These are phyloP conservation scores for Phyllopteryx taeniolatus DNA, from an alignment of 2,113 vertebrate species.

Conservation along the genomic window DNA sequence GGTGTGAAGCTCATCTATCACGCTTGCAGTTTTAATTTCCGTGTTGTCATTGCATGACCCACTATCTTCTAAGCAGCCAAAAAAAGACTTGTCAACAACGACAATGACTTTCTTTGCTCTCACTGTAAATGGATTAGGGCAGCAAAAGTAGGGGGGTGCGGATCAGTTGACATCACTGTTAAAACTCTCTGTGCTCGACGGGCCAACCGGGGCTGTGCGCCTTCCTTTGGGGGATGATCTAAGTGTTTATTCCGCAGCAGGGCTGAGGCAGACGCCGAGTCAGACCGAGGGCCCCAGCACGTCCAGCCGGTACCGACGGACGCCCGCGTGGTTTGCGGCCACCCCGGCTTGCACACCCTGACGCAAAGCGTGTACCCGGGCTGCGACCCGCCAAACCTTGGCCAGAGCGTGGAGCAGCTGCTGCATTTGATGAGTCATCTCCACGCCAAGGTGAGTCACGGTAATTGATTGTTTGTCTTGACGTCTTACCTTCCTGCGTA, in stretches of 20 bases:
- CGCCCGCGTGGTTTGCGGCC: slow-evolving; percentile 76
- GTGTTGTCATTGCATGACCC: neutral
- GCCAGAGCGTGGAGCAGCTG: slow-evolving; percentile 73
- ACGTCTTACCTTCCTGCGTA: slow-evolving; percentile 51
- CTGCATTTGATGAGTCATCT: slow-evolving; percentile 58
- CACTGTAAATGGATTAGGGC: slow-evolving; percentile 6
- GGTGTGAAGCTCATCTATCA: neutral
- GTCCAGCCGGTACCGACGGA: slow-evolving; percentile 63
- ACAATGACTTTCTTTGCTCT: slow-evolving; percentile 3
- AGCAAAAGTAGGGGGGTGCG: slow-evolving; percentile 17
- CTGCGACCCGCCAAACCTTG: slow-evolving; percentile 56
- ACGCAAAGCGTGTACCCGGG: slow-evolving; percentile 70
- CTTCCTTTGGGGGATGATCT: slow-evolving; percentile 25
- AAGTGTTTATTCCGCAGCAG: slow-evolving; percentile 67
- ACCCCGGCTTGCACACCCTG: slow-evolving; percentile 81
- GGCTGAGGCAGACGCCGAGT: slow-evolving; percentile 68
- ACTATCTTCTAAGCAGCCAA: slow-evolving; percentile 1
- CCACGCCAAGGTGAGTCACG: slow-evolving; percentile 62
- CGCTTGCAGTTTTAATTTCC: neutral
- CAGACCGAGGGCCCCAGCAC: slow-evolving; percentile 59
- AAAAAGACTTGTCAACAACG: slow-evolving; percentile 17
- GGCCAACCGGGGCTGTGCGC: slow-evolving; percentile 19
- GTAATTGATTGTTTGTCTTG: slow-evolving; percentile 41
- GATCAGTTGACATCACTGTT: slow-evolving; percentile 42
- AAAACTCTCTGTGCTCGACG: slow-evolving; percentile 12